Base-by-base conservation (phyloP, 2,797 vertebrate species). In the Pachyuromys duprasi region DNA sequence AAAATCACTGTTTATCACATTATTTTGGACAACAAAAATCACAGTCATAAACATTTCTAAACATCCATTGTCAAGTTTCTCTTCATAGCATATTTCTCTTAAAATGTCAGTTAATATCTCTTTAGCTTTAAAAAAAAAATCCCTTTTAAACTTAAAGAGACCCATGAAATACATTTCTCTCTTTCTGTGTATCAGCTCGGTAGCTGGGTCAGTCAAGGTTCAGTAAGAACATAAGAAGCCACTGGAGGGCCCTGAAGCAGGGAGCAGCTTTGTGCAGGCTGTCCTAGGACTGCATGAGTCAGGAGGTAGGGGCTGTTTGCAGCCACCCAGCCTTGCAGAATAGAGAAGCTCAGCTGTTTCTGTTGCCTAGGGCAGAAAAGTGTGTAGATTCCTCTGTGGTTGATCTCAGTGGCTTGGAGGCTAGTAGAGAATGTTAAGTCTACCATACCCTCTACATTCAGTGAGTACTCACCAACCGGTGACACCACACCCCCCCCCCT, bases 21-120 rank as follows among this genome's bases (percentile, higher is more conserved):
- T 72, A 63, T 89, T 95, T 94, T 31, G 63, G 62, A 75, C 67
- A 95, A 97, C 67, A 81, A 87, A 89, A 95, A 95, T 92, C 90
- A 97, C 84, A 87, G 96, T 93, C 92, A 96, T 96, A 92, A 96
- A 91, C 82, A 94, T 92, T 96, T 95, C 81, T 90, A 95, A 94
- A 92, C 84, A 95, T 95, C 36, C 49, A 88, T 86, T 92, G 95
- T 86, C 74, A 94, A 92, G 72, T 88, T 96, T 95, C 42, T 90
- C 60, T 69, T 78, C 49, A 75, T 83, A 89, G 26, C 89, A 88
- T 82, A n/a, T 90, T 86, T 92, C 45, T 91, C 92, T 95, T 93
- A 65, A 92, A 93, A 89, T 83, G 75, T 45, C 67, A 90, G 74
- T 92, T 72, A 24, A 70, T 74, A 31, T 57, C 81, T 94, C 67